A percentile compares a stretch with the other conserved stretches of the same genome.
Evolutionary conservation across 2,797 vertebrate species (phyloP).

Genomic region (Sebastiscus albofasciatus): DNA sequence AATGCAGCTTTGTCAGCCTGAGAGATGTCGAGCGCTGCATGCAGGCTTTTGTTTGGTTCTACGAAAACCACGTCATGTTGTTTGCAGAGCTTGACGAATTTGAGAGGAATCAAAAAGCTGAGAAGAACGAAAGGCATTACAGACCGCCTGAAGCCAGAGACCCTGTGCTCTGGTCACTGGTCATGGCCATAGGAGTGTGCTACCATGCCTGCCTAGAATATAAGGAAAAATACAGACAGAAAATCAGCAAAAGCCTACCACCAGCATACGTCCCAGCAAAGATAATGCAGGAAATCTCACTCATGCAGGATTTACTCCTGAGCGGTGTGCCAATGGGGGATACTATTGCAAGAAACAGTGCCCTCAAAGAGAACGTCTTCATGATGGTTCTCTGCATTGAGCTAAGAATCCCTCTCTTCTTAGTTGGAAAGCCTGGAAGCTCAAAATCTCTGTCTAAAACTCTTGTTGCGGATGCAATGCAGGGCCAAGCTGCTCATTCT

Average conservation of each 20-base stretch:
- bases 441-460: conserved; percentile 99
- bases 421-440: conserved; percentile 97
- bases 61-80: conserved; percentile 77
- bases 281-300: conserved; percentile 87
- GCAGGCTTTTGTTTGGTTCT: conserved; percentile 91
- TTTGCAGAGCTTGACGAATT: conserved; percentile 77
- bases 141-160: conserved; percentile 54
- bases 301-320: conserved; percentile 92
- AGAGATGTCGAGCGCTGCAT: conserved; percentile 96
- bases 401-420: conserved; percentile 94
- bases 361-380: conserved; percentile 97
- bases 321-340: conserved; percentile 85
- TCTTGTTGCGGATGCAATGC: conserved; percentile 95
- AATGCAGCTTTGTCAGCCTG: conserved; percentile 95
- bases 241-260: conserved; percentile 81
- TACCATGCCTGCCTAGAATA: conserved; percentile 93
- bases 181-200: conserved; percentile 91
- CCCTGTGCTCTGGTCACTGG: conserved; percentile 87
- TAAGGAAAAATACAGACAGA: conserved; percentile 84
- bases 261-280: conserved; percentile 65
- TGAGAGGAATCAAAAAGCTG: conserved; percentile 27
- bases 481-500: conserved; percentile 91
- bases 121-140: conserved; percentile 13
- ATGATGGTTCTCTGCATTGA: conserved; percentile 99
- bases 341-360: conserved; percentile 92